phyloP scores from a whole-genome alignment of 2,888 invertebrate genomes.

The Loripinus fragilis region DNA sequence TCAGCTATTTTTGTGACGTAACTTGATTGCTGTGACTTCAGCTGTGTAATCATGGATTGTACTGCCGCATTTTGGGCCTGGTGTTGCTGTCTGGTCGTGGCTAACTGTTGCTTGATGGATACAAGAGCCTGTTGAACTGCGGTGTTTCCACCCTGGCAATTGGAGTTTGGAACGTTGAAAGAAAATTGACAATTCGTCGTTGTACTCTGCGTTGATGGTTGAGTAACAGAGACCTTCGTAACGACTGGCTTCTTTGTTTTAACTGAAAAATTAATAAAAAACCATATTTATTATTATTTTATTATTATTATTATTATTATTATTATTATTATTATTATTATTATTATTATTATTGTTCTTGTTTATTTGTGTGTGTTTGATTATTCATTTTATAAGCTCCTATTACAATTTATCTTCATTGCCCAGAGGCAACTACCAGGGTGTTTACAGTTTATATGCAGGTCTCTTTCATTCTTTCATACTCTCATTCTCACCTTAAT shows the following conservation, averaged over 20 bases:
- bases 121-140: constrained; percentile 55
- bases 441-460: too few relatives aligned
- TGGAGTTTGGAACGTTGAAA: constrained; percentile 54
- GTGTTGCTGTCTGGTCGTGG: constrained; percentile 54
- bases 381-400: too few relatives aligned
- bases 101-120: constrained; percentile 55
- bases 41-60: constrained; percentile 46
- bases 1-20: constrained; percentile 57
- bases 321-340: too few relatives aligned
- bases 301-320: too few relatives aligned
- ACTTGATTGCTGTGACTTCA: constrained; percentile 50
- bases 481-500: too few relatives aligned
- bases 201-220: constrained; percentile 2
- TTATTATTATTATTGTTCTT: too few relatives aligned
- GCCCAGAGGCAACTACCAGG: too few relatives aligned
- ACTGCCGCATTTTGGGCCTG: constrained; percentile 55
- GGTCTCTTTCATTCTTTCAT: too few relatives aligned
- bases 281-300: too few relatives aligned
- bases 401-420: too few relatives aligned
- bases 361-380: too few relatives aligned
- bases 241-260: constrained; percentile 10
- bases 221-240: constrained; percentile 34
- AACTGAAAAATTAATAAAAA: constrained; percentile 14
- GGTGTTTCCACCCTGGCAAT: constrained; percentile 51
- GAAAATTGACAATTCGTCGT: constrained; percentile 46